These are phyloP conservation scores for Alouatta palliata DNA, from an alignment of 2,113 vertebrate species.

Conservation along the genomic window DNA sequence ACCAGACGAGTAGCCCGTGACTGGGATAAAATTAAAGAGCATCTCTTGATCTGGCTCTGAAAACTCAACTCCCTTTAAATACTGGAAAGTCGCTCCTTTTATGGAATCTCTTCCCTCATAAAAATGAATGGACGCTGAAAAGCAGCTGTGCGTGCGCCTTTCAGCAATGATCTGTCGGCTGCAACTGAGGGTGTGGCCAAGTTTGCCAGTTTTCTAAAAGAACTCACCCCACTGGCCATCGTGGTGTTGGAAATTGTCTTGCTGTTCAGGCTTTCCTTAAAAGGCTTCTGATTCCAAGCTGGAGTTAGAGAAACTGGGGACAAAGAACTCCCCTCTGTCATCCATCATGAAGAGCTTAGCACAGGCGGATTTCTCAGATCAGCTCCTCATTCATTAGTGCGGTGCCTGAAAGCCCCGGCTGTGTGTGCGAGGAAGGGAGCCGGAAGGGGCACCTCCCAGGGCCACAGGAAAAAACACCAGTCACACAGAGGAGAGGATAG, in stretches of 20 bases:
- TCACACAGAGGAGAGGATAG: not conserved
- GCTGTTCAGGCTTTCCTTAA: not conserved
- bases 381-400: not conserved
- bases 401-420: not conserved
- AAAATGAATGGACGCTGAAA: not conserved
- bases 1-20: not conserved
- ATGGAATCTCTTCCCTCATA: not conserved
- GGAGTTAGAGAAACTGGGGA: not conserved
- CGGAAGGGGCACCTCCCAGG: not conserved
- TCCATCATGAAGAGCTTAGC: not conserved
- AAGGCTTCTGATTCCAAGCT: not conserved
- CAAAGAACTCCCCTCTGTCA: too few species aligned
- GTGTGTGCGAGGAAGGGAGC: not conserved
- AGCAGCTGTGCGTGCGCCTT: not conserved
- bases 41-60: not conserved
- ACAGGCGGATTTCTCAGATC: not conserved
- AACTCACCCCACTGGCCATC: not conserved
- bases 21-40: not conserved
- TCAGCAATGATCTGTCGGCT: not conserved
- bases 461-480: not conserved
- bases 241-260: not conserved
- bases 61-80: not conserved
- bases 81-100: not conserved
- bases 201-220: not conserved
- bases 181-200: not conserved